Conservation (phyloP, 1,140 invertebrate genomes). For the Polypedilum vanderplanki region DNA sequence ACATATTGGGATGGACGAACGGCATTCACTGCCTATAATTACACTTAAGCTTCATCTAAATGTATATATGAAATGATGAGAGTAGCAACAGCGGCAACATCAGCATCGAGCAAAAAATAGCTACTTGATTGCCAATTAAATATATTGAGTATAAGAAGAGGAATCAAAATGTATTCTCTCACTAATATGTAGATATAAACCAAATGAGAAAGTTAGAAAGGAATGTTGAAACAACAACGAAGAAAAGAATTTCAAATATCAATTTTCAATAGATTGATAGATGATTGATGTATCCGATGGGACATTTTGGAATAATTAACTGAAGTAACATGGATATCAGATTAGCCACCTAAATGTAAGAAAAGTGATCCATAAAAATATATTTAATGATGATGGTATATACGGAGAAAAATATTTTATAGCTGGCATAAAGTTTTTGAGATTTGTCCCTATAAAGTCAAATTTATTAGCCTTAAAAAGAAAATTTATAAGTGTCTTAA, state of each 20-base stretch:
- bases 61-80: neutral
- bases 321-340: neutral
- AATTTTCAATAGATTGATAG: neutral
- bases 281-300: neutral
- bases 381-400: neutral
- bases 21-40: neutral
- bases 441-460: too few relatives aligned
- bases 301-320: neutral
- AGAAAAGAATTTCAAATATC: too few relatives aligned
- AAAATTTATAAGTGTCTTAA: too few relatives aligned
- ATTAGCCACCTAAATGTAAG: neutral
- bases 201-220: too few relatives aligned
- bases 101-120: neutral
- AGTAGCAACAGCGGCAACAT: neutral
- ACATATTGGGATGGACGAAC: neutral
- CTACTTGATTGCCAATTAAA: neutral
- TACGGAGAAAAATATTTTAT: too few relatives aligned
- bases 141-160: neutral
- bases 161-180: neutral
- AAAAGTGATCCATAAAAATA: constrained; percentile 1
- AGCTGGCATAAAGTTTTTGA: too few relatives aligned
- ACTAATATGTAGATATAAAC: neutral
- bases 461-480: too few relatives aligned
- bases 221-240: too few relatives aligned
- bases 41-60: neutral